phyloP scores from a whole-genome alignment of 2,888 invertebrate species.

The Nymphalis c-album region DNA sequence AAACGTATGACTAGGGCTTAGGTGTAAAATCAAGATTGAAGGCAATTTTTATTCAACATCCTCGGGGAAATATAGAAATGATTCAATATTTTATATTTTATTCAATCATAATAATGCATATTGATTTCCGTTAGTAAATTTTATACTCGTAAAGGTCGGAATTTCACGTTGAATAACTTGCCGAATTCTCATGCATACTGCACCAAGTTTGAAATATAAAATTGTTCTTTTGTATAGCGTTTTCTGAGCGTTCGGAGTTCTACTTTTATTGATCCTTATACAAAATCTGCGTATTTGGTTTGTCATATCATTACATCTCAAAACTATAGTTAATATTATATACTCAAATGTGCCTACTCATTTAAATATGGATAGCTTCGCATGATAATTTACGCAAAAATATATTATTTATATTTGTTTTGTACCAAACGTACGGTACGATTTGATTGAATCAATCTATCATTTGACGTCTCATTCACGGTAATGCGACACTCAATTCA shows the following conservation, averaged over 20 bases:
- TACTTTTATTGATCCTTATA: too few relatives aligned
- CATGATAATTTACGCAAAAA: too few relatives aligned
- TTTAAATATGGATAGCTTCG: too few relatives aligned
- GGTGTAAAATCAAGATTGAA: slow-evolving; percentile 28
- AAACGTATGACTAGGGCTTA: slow-evolving; percentile 8
- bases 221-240: too few relatives aligned
- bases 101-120: neutral
- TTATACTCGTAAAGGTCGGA: too few relatives aligned
- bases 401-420: slow-evolving; percentile 16
- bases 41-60: slow-evolving; percentile 15
- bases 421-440: slow-evolving; percentile 15
- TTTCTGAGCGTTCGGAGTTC: too few relatives aligned
- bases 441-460: slow-evolving; percentile 27
- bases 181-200: neutral
- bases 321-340: too few relatives aligned
- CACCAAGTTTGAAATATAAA: too few relatives aligned
- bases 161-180: too few relatives aligned
- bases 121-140: neutral
- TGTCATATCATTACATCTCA: too few relatives aligned
- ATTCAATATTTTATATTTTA: slow-evolving; percentile 17
- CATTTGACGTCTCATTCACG: slow-evolving; percentile 38
- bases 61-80: slow-evolving; percentile 8
- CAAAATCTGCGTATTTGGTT: too few relatives aligned
- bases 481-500: slow-evolving; percentile 36
- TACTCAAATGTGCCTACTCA: too few relatives aligned